Percentiles rank a stretch among this genome's conserved stretches.
phyloP scores from a whole-genome alignment of 2,797 vertebrate species.

The Lepus townsendii region DNA sequence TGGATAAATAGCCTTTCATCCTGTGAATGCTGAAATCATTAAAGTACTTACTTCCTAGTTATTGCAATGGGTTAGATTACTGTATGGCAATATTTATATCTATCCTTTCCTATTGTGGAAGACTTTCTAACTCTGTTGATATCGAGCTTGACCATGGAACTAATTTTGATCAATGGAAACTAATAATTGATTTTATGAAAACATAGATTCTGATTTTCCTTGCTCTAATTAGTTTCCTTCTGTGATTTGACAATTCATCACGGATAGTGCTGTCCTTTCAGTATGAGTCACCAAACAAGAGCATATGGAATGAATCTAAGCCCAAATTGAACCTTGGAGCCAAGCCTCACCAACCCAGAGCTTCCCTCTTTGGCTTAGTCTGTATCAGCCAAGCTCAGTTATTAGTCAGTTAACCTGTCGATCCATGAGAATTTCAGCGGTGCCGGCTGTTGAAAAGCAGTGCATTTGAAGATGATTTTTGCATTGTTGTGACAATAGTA shows the following conservation, averaged over 20 bases:
- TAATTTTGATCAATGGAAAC: not conserved
- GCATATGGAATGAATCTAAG: conserved; percentile 15
- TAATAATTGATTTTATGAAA: not conserved
- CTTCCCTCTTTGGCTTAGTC: not conserved
- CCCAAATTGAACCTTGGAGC: not conserved
- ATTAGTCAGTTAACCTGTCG: not conserved
- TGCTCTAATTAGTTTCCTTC: not conserved
- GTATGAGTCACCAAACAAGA: not conserved
- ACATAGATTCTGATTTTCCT: not conserved
- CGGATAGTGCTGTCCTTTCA: not conserved
- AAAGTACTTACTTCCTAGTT: not conserved
- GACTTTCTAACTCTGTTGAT: conserved; percentile 13
- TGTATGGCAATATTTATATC: not conserved
- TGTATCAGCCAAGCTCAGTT: not conserved
- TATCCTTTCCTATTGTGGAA: not conserved
- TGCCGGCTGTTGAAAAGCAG: not conserved
- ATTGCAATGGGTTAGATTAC: not conserved
- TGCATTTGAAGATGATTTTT: not conserved
- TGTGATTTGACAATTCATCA: not conserved
- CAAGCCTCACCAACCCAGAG: not conserved
- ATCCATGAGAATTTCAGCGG: not conserved
- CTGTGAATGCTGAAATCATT: conserved; percentile 33
- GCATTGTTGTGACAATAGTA: not conserved
- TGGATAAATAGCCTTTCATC: not conserved
- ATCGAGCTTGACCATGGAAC: not conserved